Evolutionary conservation across 2,888 invertebrate species (phyloP), one percentile per base, ranked within the genome.

Genomic region (Synanthedon tipuliformis): DNA sequence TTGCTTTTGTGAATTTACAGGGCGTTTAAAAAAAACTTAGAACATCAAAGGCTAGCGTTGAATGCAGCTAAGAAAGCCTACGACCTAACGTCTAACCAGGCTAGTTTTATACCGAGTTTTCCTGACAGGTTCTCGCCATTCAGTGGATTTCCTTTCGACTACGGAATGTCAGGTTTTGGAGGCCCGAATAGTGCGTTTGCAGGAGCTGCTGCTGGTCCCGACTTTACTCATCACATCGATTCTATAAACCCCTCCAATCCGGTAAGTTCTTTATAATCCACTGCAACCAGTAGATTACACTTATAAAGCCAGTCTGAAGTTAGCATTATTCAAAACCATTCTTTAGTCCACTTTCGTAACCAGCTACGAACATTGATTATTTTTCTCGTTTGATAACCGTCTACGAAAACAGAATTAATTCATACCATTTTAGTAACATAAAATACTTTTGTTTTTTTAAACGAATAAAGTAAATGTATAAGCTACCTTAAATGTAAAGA

Each of bases 201-300:
- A 1, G 74, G 87, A 45, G 90, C 88, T 0, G 77, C 83, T 1
- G 75, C 88, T 50, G 89, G 90, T 23, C 89, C 90, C 0, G 84
- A 78, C 16, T 90, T 81, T 55, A 72, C 75, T 13, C 87, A 87
- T 52, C 92, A 92, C 63, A 74, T 89, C 1, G 92, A 91, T 23
- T 75, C 75, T 7, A 88, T 92, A 40, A 89, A 71, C 61, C 92
- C 92, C 1, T 75, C 77, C 58, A 92, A 91, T 74, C 87, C 89
- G 51, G 92, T 92, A 80, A 83, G 83, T 64, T 12, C 13, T 34
- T 10, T 34, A 3, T 23, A 23, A 5, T 23, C 5, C 45, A 45
- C 13, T 45, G 45, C 13, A 45, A 15, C 34, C 10, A 34, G 34
- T 10, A 10, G 34, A 34, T 34, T 34, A 41, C 41, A 7, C 34